Evolutionary conservation across 2,888 invertebrate species (phyloP).

Genomic region (Calameuta filiformis): DNA sequence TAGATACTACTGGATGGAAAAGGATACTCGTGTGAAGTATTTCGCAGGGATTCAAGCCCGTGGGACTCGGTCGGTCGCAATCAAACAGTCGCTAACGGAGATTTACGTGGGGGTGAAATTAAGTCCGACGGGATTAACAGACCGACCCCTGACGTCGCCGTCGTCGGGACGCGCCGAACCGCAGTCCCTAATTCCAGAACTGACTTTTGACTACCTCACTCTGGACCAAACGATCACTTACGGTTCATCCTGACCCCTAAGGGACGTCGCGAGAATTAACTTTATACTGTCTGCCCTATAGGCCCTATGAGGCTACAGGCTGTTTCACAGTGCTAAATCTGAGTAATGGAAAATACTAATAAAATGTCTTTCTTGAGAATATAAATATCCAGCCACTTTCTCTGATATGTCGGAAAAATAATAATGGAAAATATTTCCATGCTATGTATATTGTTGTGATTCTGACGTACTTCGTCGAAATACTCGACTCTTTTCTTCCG

Average conservation of each 20-base stretch:
- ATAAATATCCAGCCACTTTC: not conserved
- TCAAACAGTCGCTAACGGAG: conserved; percentile 62
- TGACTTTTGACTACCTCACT: conserved; percentile 5
- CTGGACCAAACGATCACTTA: not conserved
- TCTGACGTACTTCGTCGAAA: not conserved
- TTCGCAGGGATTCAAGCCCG: conserved; percentile 29
- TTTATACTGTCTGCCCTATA: not conserved
- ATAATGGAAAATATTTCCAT: not conserved
- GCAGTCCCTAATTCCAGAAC: not conserved
- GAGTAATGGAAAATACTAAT: not conserved
- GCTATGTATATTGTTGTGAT: not conserved
- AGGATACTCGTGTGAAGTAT: conserved; percentile 8
- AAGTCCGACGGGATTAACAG: conserved; percentile 60
- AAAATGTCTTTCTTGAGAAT: not conserved
- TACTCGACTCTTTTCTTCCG: not conserved
- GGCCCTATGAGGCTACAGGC: not conserved
- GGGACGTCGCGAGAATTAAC: not conserved
- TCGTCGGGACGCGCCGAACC: not conserved
- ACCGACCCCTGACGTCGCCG: conserved; percentile 15
- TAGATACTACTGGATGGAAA: not conserved
- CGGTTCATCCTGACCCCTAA: not conserved
- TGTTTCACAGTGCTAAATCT: not conserved
- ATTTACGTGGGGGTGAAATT: conserved; percentile 60
- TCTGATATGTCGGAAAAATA: not conserved
- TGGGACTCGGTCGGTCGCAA: conserved; percentile 45